A percentile compares a stretch with the other conserved stretches of the same genome.
Evolutionary conservation across 2,113 vertebrate genomes (phyloP).

Genomic region (Fregetta grallaria): DNA sequence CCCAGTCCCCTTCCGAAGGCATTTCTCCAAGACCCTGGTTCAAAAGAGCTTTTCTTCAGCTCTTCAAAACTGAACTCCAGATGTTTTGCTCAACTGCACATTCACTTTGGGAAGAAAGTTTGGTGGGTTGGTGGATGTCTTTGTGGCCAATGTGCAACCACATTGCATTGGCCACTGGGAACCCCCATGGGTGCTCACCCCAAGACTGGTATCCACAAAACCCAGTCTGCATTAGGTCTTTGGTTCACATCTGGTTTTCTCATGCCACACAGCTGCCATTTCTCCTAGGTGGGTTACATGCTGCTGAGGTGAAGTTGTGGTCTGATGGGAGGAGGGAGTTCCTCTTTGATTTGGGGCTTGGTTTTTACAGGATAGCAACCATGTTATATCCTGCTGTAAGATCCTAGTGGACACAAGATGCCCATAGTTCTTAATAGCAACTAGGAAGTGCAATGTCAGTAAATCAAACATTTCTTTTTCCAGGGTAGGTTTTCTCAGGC

Average conservation of each 20-base stretch:
- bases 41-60: not conserved
- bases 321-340: not conserved
- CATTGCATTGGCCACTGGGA: rapidly evolving
- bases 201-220: not conserved
- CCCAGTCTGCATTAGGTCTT: not conserved
- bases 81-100: not conserved
- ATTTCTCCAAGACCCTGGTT: not conserved
- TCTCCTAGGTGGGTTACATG: too few relatives aligned
- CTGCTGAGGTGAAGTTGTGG: not conserved
- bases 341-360: not conserved
- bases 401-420: not conserved
- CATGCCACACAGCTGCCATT: not conserved
- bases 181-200: not conserved
- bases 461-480: not conserved
- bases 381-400: not conserved
- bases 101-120: not conserved
- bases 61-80: not conserved
- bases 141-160: too few relatives aligned
- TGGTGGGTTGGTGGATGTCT: not conserved
- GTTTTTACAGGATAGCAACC: not conserved
- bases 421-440: not conserved
- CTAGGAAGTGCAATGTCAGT: not conserved
- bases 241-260: not conserved
- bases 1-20: not conserved
- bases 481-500: not conserved